These are phyloP conservation scores for Tarsius wallacei DNA, from an alignment of 2,797 vertebrate genomes.

Conservation along the genomic window DNA sequence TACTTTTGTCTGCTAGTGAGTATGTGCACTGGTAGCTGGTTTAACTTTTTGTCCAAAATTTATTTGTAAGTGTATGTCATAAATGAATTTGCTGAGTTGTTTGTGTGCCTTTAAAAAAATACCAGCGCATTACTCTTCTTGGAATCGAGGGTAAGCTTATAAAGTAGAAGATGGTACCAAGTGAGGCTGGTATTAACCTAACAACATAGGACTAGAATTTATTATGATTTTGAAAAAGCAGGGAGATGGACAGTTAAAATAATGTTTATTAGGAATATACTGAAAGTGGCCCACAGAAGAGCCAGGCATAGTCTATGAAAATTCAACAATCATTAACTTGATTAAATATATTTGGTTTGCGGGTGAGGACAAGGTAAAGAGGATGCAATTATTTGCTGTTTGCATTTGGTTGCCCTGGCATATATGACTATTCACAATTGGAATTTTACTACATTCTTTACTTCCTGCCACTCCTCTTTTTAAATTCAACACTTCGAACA, in stretches of 20 bases:
- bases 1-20: background rate
- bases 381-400: slow-evolving; percentile 5
- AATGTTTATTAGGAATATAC: background rate
- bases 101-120: background rate
- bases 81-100: slow-evolving; percentile 58
- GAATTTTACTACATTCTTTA: background rate
- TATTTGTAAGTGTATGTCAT: slow-evolving; percentile 62
- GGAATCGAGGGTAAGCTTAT: background rate
- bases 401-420: background rate
- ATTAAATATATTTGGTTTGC: slow-evolving; percentile 31
- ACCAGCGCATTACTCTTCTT: background rate
- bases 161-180: slow-evolving; percentile 12
- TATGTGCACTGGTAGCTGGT: background rate
- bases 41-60: slow-evolving; percentile 59
- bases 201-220: slow-evolving; percentile 14
- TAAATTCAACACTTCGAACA: background rate
- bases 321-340: background rate
- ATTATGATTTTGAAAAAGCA: slow-evolving; percentile 53
- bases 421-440: background rate
- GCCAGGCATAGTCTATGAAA: background rate
- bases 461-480: background rate
- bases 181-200: slow-evolving; percentile 3
- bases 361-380: background rate
- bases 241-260: slow-evolving; percentile 11
- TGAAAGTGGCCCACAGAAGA: background rate